phyloP scores from a whole-genome alignment of 2,113 vertebrate species.

The Malurus alboscapulatus region DNA sequence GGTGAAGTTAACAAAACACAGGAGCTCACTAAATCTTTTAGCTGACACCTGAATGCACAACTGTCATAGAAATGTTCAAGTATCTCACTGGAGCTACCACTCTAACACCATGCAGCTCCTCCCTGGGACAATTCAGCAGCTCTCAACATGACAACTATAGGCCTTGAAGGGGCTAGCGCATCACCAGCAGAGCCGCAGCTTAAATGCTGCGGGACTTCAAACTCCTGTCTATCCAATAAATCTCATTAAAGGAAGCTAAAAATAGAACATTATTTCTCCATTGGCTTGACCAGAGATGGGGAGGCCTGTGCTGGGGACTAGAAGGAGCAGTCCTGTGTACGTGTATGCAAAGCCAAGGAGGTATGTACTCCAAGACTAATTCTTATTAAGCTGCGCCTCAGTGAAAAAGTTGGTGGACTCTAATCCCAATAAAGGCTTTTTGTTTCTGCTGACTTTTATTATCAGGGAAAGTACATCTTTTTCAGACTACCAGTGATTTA shows the following conservation, averaged over 20 bases:
- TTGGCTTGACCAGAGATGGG: not conserved
- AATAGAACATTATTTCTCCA: not conserved
- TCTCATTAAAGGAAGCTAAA: not conserved
- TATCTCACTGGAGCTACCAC: not conserved
- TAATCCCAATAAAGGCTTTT: not conserved
- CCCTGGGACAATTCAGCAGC: not conserved
- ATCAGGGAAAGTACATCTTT: not conserved
- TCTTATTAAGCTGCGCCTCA: not conserved
- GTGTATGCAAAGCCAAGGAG: not conserved
- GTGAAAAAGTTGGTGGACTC: not conserved
- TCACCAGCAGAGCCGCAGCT: not conserved
- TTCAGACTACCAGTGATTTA: not conserved
- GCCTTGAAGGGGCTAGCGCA: not conserved
- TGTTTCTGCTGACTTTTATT: not conserved
- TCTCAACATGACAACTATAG: not conserved
- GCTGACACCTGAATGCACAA: not conserved
- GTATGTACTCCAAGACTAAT: not conserved
- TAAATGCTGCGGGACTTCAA: not conserved
- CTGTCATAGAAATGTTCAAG: not conserved
- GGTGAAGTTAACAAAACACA: not conserved
- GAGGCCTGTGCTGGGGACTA: not conserved
- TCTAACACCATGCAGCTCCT: not conserved
- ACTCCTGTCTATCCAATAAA: not conserved
- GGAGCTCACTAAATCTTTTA: not conserved
- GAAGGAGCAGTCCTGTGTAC: not conserved